These are phyloP conservation scores for Leptogaster cylindrica DNA, from an alignment of 2,888 invertebrate species.

Conservation along the genomic window DNA sequence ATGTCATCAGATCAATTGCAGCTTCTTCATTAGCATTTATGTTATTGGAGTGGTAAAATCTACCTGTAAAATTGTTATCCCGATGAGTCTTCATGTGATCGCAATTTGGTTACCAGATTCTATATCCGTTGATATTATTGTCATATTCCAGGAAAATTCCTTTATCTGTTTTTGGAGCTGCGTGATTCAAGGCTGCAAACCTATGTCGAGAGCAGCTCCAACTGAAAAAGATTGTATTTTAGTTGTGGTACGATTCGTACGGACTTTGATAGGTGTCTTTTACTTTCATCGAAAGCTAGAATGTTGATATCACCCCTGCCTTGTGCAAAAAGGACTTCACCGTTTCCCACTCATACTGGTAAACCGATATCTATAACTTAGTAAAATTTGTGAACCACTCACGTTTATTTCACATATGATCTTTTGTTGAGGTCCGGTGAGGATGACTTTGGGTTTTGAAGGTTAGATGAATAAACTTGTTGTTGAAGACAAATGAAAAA, in stretches of 20 bases:
- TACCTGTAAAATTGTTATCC: too few relatives aligned
- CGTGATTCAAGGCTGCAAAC: background rate
- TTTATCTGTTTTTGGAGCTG: conserved; percentile 50
- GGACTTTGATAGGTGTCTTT: background rate
- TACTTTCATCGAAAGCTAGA: background rate
- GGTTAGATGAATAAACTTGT: too few relatives aligned
- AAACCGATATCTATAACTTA: background rate
- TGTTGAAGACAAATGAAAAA: too few relatives aligned
- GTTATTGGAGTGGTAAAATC: too few relatives aligned
- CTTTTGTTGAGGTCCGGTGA: background rate
- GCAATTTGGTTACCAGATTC: conserved; percentile 45
- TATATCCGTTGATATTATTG: conserved; percentile 52
- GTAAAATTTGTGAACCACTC: background rate
- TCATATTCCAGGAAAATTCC: conserved; percentile 53
- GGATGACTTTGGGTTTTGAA: background rate
- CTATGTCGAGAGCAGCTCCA: background rate
- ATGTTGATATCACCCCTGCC: background rate
- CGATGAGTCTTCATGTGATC: too few relatives aligned
- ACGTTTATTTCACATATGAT: background rate
- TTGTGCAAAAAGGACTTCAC: background rate
- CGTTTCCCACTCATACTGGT: background rate
- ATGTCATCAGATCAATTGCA: too few relatives aligned
- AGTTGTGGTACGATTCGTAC: background rate
- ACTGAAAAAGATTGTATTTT: background rate
- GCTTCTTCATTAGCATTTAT: too few relatives aligned